phyloP scores from a whole-genome alignment of 2,113 vertebrate genomes.

The Platysternon megacephalum region DNA sequence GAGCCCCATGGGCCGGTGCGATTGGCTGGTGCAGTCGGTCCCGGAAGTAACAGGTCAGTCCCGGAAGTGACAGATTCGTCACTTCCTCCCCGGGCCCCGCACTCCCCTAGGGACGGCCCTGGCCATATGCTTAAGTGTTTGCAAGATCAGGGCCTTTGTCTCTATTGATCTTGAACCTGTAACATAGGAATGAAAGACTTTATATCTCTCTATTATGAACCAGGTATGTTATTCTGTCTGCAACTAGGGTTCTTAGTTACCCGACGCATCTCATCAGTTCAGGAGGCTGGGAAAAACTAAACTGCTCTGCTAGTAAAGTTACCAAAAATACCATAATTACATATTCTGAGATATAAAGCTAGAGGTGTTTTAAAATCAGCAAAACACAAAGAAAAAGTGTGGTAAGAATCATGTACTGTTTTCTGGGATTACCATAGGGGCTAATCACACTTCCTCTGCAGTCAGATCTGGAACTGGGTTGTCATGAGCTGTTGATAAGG shows the following conservation, averaged over 20 bases:
- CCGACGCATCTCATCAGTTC: conserved; percentile 68
- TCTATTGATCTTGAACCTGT: conserved; percentile 17
- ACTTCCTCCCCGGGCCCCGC: too few species aligned
- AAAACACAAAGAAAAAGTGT: conserved; percentile 32
- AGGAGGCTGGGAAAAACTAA: conserved; percentile 52
- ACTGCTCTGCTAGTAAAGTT: conserved; percentile 33
- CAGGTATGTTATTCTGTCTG: conserved; percentile 6
- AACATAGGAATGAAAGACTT: conserved; percentile 48
- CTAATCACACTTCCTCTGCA: conserved; percentile 25
- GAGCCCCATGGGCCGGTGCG: too few species aligned
- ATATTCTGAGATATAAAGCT: conserved; percentile 19
- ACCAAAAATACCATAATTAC: conserved; percentile 64
- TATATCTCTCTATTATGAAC: conserved; percentile 56
- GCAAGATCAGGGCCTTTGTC: conserved; percentile 19
- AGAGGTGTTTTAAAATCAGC: conserved; percentile 22
- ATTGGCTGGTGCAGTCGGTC: too few species aligned
- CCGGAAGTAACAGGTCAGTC: too few species aligned
- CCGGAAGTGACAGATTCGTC: too few species aligned
- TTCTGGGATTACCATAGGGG: conserved; percentile 18
- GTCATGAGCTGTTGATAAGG: conserved; percentile 13
- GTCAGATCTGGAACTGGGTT: background rate
- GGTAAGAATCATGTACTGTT: background rate
- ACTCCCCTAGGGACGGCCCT: too few species aligned
- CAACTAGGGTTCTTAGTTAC: conserved; percentile 23
- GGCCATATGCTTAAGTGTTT: conserved; percentile 48